A percentile compares a stretch with the other conserved stretches of the same genome.
Conservation (phyloP, 2,888 invertebrate species). For the Meiosimyza decipiens region DNA sequence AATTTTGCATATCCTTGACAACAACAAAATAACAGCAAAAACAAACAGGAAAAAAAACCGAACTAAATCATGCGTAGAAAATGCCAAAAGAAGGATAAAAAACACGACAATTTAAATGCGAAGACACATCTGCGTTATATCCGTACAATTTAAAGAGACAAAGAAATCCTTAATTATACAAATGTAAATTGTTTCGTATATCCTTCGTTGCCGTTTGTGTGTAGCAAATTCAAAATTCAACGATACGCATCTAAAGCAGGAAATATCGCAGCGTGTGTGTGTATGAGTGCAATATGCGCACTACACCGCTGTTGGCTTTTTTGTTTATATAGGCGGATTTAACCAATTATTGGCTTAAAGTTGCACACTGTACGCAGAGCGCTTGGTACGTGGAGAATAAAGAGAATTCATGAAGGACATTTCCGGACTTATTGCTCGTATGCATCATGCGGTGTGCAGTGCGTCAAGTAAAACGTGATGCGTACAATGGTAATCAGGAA, state of each 20-base stretch:
- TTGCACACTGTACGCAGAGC: not conserved
- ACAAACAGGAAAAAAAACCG: not conserved
- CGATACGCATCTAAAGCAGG: conserved; percentile 31
- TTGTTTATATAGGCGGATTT: conserved; percentile 15
- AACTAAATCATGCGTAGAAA: conserved; percentile 9
- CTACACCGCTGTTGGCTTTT: too few relatives aligned
- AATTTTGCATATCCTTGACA: conserved; percentile 18
- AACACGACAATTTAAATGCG: not conserved
- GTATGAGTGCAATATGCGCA: conserved; percentile 1
- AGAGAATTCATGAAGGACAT: conserved; percentile 29
- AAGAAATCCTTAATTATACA: conserved; percentile 27
- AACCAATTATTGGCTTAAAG: conserved; percentile 29
- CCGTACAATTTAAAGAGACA: not conserved
- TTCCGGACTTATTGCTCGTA: conserved; percentile 30
- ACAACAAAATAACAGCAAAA: not conserved
- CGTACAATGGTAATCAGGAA: not conserved
- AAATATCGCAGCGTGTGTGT: conserved; percentile 24
- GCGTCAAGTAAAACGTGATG: conserved; percentile 29
- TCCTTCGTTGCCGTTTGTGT: conserved; percentile 5
- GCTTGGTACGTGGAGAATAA: not conserved
- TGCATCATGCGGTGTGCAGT: not conserved
- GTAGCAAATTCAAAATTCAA: not conserved
- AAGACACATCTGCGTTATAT: not conserved
- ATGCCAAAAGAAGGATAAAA: not conserved
- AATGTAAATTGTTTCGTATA: conserved; percentile 32